phyloP scores from a whole-genome alignment of 64 coral and sea anemone genomes.

The Pocillopora verrucosa region DNA sequence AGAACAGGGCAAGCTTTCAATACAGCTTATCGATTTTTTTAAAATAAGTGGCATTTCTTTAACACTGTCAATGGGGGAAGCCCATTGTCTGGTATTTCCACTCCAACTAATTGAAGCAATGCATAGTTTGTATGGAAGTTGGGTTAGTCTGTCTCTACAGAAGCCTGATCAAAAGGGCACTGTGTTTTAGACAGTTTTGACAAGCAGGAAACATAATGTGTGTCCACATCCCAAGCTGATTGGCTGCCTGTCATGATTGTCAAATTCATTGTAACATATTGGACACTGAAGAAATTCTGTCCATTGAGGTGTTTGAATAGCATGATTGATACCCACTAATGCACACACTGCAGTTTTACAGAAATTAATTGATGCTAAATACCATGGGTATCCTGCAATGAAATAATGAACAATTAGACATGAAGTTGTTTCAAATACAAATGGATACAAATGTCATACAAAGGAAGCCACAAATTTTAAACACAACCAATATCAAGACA shows the following conservation, averaged over 20 bases:
- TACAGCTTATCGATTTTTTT: slow-evolving; percentile 63
- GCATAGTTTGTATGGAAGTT: slow-evolving; percentile 90
- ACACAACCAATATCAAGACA: too few species aligned
- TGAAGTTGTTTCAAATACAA: neutral
- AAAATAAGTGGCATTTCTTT: slow-evolving; percentile 76
- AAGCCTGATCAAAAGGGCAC: slow-evolving; percentile 97
- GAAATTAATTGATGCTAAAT: slow-evolving; percentile 76
- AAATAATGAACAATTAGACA: neutral
- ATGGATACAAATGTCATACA: too few species aligned
- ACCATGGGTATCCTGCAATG: slow-evolving; percentile 93
- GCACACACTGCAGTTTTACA: slow-evolving; percentile 46
- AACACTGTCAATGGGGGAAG: slow-evolving; percentile 76
- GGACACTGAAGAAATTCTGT: slow-evolving; percentile 98
- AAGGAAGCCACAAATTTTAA: too few species aligned
- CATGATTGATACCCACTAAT: slow-evolving; percentile 71
- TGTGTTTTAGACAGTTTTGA: slow-evolving; percentile 89
- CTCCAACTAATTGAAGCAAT: slow-evolving; percentile 86
- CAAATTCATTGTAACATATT: slow-evolving; percentile 96
- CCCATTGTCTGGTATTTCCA: slow-evolving; percentile 43
- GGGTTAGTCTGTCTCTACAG: slow-evolving; percentile 72
- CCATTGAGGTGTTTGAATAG: slow-evolving; percentile 98
- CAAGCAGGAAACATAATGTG: slow-evolving; percentile 92
- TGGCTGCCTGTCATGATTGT: slow-evolving; percentile 73
- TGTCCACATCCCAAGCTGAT: slow-evolving; percentile 98
- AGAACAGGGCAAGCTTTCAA: slow-evolving; percentile 95